Evolutionary conservation across 2,113 vertebrate genomes (phyloP).

Genomic region (Myanophis thanlyinensis): DNA sequence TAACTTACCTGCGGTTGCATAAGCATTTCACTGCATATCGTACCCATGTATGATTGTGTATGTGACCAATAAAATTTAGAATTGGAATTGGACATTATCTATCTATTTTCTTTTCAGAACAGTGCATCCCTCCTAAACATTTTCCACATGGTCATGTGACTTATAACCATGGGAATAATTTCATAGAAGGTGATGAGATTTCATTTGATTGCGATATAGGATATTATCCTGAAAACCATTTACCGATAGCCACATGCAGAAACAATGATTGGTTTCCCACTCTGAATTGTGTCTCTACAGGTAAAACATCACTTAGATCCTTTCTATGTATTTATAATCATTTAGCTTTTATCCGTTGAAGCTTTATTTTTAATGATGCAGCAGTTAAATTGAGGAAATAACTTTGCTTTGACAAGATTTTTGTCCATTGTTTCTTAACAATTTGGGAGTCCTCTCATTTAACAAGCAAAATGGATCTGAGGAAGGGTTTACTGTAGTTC

Average conservation of each 20-base stretch:
- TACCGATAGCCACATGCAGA: background rate
- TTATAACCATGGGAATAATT: background rate
- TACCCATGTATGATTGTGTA: too few relatives aligned
- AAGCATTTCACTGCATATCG: too few relatives aligned
- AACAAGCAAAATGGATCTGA: background rate
- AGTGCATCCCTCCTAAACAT: background rate
- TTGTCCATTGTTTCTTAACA: background rate
- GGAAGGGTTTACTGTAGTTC: background rate
- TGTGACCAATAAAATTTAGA: too few relatives aligned
- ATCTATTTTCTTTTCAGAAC: background rate
- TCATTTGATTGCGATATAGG: constrained; percentile 3
- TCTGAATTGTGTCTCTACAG: background rate
- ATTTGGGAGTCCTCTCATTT: background rate
- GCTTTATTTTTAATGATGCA: background rate
- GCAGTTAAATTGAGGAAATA: background rate
- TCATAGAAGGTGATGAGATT: constrained; percentile 4
- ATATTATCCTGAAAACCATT: background rate
- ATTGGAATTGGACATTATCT: too few relatives aligned
- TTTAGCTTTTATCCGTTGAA: background rate
- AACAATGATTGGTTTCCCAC: background rate
- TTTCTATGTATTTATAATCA: background rate
- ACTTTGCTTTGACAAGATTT: background rate
- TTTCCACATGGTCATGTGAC: background rate
- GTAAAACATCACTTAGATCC: background rate
- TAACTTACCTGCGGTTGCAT: too few relatives aligned